Conservation (phyloP, 2,113 vertebrate species). For the Lampris incognitus region DNA sequence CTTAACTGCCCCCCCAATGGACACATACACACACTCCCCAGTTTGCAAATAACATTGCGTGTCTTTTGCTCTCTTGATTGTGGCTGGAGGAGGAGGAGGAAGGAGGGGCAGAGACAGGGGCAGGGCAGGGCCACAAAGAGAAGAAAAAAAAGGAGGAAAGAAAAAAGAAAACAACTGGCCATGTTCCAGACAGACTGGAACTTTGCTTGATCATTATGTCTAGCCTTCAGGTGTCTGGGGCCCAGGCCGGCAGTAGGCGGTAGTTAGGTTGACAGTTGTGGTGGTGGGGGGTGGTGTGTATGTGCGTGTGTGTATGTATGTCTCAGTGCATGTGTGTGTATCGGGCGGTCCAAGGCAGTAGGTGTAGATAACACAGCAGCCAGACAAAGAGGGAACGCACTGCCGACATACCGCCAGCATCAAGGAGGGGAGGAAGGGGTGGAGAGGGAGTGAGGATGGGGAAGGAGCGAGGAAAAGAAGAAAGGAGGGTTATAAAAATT, state of each 20-base stretch:
- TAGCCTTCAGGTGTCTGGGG: slow-evolving; percentile 96
- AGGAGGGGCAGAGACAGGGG: neutral
- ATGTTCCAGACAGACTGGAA: slow-evolving; percentile 89
- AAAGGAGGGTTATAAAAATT: slow-evolving; percentile 83
- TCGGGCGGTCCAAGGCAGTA: slow-evolving; percentile 83
- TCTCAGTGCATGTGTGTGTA: slow-evolving; percentile 1
- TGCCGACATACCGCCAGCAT: slow-evolving; percentile 77
- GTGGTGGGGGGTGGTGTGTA: slow-evolving; percentile 68
- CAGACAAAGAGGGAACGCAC: slow-evolving; percentile 90
- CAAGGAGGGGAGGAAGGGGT: slow-evolving; percentile 59
- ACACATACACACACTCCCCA: slow-evolving; percentile 8
- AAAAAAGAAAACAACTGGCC: slow-evolving; percentile 80
- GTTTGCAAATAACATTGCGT: slow-evolving; percentile 77
- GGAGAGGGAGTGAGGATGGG: slow-evolving; percentile 54
- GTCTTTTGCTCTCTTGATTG: slow-evolving; percentile 86
- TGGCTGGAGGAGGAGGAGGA: slow-evolving; percentile 58
- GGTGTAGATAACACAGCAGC: slow-evolving; percentile 86
- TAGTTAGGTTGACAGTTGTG: slow-evolving; percentile 70
- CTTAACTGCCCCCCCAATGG: slow-evolving; percentile 40
- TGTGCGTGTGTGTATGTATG: slow-evolving; percentile 18
- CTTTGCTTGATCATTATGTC: slow-evolving; percentile 96
- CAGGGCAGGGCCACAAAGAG: slow-evolving; percentile 1
- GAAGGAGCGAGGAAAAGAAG: slow-evolving; percentile 47
- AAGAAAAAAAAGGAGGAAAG: slow-evolving; percentile 46
- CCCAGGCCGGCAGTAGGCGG: slow-evolving; percentile 84